phyloP scores from a whole-genome alignment of 2,113 vertebrate genomes.

The Leiothrix lutea region DNA sequence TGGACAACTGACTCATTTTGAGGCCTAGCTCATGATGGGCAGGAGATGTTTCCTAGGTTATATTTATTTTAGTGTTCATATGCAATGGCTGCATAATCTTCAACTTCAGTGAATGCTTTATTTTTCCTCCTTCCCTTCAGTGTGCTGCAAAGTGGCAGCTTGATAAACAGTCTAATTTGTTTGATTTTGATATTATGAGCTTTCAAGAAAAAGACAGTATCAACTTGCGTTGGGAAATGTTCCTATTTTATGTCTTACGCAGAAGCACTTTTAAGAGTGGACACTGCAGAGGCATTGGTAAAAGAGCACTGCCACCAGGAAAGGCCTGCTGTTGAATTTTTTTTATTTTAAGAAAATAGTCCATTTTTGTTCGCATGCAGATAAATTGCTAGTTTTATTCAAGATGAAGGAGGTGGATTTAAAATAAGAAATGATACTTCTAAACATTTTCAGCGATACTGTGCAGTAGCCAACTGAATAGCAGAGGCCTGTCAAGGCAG shows the following conservation, averaged over 20 bases:
- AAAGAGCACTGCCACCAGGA: neutral
- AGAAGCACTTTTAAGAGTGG: neutral
- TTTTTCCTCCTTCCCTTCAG: neutral
- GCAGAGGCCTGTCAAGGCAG: neutral
- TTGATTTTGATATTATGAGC: neutral
- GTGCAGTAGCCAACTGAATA: neutral
- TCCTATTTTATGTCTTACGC: neutral
- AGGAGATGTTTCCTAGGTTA: neutral
- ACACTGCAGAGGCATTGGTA: neutral
- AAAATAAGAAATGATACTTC: neutral
- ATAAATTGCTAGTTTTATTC: neutral
- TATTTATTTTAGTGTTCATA: neutral
- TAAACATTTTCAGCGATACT: neutral
- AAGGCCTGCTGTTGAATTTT: neutral
- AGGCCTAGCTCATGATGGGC: neutral
- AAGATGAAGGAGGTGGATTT: neutral
- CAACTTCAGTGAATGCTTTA: neutral
- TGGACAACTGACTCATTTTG: neutral
- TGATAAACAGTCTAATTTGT: neutral
- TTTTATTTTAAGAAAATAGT: neutral
- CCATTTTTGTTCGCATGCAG: neutral
- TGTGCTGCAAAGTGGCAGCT: neutral
- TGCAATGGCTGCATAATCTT: neutral
- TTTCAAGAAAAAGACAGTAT: neutral
- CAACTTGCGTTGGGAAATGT: rapidly evolving